Evolutionary conservation across 2,888 invertebrate genomes (phyloP).

Genomic region (Archips crataeganus): DNA sequence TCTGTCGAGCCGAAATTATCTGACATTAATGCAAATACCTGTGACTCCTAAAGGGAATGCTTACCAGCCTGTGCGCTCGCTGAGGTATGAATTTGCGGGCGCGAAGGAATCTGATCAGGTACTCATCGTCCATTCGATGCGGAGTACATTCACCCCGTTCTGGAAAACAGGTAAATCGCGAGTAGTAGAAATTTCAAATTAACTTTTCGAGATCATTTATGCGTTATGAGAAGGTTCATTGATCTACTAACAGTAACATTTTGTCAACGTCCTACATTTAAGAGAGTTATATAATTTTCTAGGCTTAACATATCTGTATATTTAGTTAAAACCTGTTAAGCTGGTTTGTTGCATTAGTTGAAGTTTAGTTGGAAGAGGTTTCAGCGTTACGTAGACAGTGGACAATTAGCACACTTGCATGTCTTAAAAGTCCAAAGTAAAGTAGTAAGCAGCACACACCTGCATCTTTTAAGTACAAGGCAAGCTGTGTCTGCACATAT

Average conservation of each 20-base stretch:
- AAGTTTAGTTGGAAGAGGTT: not conserved
- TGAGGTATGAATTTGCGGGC: slow-evolving; percentile 90
- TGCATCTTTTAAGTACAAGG: not conserved
- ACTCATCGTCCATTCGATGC: slow-evolving; percentile 91
- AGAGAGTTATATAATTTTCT: not conserved
- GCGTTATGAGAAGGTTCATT: not conserved
- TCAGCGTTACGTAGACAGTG: not conserved
- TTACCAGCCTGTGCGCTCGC: slow-evolving; percentile 91
- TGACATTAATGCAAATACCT: not conserved
- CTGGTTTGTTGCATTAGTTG: slow-evolving; percentile 1
- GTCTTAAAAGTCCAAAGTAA: not conserved
- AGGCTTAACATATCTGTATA: not conserved
- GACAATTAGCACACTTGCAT: slow-evolving; percentile 7
- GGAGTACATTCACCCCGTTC: slow-evolving; percentile 91
- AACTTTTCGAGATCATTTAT: not conserved
- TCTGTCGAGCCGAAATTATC: not conserved
- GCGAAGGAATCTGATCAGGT: slow-evolving; percentile 90
- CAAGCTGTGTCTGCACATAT: not conserved
- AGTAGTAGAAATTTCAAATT: not conserved
- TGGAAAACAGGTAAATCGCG: slow-evolving; percentile 66
- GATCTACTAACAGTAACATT: not conserved
- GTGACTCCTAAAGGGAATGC: slow-evolving; percentile 46
- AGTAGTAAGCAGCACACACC: not conserved
- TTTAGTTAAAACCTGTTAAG: not conserved
- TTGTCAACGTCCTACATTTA: not conserved